A percentile compares a stretch with the other conserved stretches of the same genome.
phyloP scores from a whole-genome alignment of 2,888 invertebrate species.

The Melinopterus prodromus region DNA sequence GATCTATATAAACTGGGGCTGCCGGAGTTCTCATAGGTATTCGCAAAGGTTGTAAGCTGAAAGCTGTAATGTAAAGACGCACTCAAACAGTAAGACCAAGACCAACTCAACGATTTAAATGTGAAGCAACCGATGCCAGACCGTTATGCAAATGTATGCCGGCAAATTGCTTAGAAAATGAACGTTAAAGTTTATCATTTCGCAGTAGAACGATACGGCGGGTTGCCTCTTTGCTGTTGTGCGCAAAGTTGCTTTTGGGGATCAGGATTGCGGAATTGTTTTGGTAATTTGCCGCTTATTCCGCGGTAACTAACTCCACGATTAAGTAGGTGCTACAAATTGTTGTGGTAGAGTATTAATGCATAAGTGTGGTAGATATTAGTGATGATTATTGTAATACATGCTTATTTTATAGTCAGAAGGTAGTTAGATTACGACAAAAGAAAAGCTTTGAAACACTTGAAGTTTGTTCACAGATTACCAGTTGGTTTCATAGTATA shows the following conservation, averaged over 20 bases:
- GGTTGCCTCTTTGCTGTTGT: no score
- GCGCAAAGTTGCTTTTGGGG: not conserved
- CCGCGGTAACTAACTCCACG: not conserved
- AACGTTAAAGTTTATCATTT: constrained; percentile 4
- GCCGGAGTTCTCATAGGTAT: no score
- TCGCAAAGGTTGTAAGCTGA: not conserved
- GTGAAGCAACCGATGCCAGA: not conserved
- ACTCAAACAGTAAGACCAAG: not conserved
- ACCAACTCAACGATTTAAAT: not conserved
- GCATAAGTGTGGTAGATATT: no score
- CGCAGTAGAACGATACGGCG: not conserved
- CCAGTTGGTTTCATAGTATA: no score
- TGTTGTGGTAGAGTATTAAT: no score
- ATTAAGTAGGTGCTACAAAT: not conserved
- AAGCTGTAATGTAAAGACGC: not conserved
- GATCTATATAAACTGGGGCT: not conserved
- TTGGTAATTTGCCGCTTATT: not conserved
- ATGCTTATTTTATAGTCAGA: no score
- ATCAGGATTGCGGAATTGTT: constrained; percentile 4
- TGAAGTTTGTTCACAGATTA: no score
- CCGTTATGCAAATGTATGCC: not conserved
- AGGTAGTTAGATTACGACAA: no score
- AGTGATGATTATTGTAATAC: no score
- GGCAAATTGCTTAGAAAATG: not conserved
- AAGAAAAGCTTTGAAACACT: no score